Evolutionary conservation across 2,888 invertebrate genomes (phyloP), one percentile per base, ranked within the genome.

Genomic region (Melikaiella ostensackeni): DNA sequence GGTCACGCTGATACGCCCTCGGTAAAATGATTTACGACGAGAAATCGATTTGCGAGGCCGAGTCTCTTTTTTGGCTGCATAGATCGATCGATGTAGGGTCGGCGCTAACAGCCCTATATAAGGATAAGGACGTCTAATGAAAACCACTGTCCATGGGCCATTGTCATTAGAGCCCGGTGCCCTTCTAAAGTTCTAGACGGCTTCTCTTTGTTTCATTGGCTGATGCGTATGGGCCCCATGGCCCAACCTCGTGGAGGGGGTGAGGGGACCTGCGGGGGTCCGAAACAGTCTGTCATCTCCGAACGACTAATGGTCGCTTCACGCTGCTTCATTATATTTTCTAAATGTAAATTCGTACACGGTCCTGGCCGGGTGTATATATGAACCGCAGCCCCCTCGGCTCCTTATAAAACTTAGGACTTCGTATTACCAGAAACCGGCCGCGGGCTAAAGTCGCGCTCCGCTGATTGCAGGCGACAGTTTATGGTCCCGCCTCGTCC

Each of bases 271-370:
- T 87, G 89, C 89, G 89, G 91, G 91, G 91, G 90, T 91, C 89
- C 90, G 87, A 89, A 90, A 90, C 86, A 90, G 90, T 91, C 90
- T 91, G 91, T 91, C 91, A 91, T 91, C 90, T 90, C 89, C 87
- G 89, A 90, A 90, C 89, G 89, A 91, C 91, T 91, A 91, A 91
- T 91, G 91, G 91, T 89, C 88, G 90, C 88, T 89, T 90, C 91
- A 88, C 90, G 90, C 91, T 89, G 91, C 91, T 91, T 91, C 91
- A 90, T 91, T 91, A 91, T 91, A 90, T 90, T 91, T 91, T 91
- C 89, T 91, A 90, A 91, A 91, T 91, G 91, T 91, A 91, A 91
- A 91, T 91, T 91, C 89, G 89, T 89, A 89, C 88, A 88, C 86
- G 90, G 86, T 84, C 83, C 84, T 79, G 77, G 78, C 73, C 76